These are phyloP conservation scores for Zaprionus kolodkinae DNA, from an alignment of 1,140 invertebrate genomes.

Conservation along the genomic window DNA sequence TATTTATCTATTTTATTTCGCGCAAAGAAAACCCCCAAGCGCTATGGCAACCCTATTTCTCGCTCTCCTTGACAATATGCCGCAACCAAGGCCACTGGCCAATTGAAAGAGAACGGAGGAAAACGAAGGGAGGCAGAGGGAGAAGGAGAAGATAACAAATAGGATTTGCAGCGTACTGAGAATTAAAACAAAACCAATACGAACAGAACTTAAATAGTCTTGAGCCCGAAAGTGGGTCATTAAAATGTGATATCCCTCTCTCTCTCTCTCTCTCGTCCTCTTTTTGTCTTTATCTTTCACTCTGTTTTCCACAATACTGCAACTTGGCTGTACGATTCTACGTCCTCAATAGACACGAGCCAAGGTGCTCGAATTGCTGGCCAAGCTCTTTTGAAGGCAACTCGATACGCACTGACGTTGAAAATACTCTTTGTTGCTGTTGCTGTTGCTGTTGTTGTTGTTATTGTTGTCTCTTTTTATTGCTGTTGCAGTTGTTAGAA, in stretches of 20 bases:
- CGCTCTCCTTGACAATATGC: constrained; percentile 70
- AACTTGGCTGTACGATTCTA: constrained; percentile 44
- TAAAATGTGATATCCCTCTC: constrained; percentile 70
- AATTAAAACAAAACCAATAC: constrained; percentile 77
- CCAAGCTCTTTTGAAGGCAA: constrained; percentile 73
- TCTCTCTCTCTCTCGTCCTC: constrained; percentile 11
- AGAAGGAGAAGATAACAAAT: constrained; percentile 44
- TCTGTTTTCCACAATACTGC: neutral
- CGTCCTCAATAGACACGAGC: constrained; percentile 70
- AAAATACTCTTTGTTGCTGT: constrained; percentile 44
- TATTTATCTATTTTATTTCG: constrained; percentile 24
- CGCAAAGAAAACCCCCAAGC: constrained; percentile 37
- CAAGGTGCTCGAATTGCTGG: constrained; percentile 68
- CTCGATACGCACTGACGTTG: constrained; percentile 59
- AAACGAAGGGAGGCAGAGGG: neutral
- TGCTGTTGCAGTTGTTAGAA: constrained; percentile 21
- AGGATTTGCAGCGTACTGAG: constrained; percentile 61
- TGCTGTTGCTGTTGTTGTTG: neutral
- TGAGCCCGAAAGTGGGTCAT: constrained; percentile 73
- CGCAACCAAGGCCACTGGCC: constrained; percentile 22
- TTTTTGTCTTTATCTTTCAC: neutral
- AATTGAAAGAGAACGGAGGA: neutral
- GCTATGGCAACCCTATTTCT: constrained; percentile 57
- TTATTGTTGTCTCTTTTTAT: too few species aligned
- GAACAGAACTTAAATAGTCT: constrained; percentile 71